Base-by-base conservation (phyloP, 2,113 vertebrate species). In the Beaufortia kweichowensis region DNA sequence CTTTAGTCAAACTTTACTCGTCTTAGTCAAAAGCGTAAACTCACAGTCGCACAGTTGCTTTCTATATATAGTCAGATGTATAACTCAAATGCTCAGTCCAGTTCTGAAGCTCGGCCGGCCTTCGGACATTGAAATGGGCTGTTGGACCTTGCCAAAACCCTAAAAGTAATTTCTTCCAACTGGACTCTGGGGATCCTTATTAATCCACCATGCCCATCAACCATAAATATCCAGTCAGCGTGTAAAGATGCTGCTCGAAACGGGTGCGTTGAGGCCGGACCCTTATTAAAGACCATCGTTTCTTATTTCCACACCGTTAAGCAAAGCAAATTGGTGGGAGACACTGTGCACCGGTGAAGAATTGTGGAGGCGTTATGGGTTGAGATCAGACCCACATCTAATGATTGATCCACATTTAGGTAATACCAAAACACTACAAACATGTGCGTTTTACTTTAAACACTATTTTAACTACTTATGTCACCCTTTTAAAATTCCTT, bases 151-250 rank as follows among this genome's bases (percentile, higher is more conserved):
- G 84, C 84, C 87, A 88, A 86, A 87, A 85, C 81, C 81, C 79
- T 87, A 55, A 83, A 83, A 90, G 84, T 85, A 53, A 84, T 87
- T 86, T 86, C 84, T 85, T 82, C 84, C 77, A 79, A 86, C 83
- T 80, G 81, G 77, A 83, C 85, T 85, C 85, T 73, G 82, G 85
- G 89, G 79, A 87, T 88, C 84, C 71, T 74, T 82, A 80, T 87
- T 88, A 90, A 89, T 89, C 85, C 88, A 82, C 81, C 83, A 21
- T 85, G 81, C 70, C 85, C 83, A 85, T 89, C 81, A 80, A 84
- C 88, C 88, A 85, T 85, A 89, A 88, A 89, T 86, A 86, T 84
- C 84, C 82, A 83, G 80, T 74, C 76, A 78, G 84, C 74, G 82
- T 84, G 81, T 86, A 79, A 82, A 83, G 76, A 79, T 82, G 57